Base-by-base conservation (phyloP, 92 coral and sea anemone species). In the Blastomussa wellsi region DNA sequence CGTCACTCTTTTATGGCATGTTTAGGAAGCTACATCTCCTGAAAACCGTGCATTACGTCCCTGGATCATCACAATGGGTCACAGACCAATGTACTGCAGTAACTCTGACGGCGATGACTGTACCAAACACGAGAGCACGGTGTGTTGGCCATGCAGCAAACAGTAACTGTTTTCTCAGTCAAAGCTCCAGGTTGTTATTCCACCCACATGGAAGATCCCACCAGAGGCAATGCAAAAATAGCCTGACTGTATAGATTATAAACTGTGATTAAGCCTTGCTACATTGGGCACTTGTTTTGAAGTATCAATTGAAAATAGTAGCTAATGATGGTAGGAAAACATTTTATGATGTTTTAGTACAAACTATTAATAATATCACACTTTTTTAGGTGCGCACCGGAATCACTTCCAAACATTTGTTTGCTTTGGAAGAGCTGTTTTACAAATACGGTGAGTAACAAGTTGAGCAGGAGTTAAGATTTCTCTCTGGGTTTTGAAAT, bases 1-100 rank as follows among this genome's bases (percentile, higher is more conserved):
- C 12, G 7, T 44, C 49, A 39, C 49, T 3, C 11, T 44, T 49
- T 41, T 5, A 0, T 72, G 19, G 28, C 35, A 29, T 11, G 31
- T 0, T 26, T 55, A 95, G 98, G 90, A 95, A 68, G 98, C 98
- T 35, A 51, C 93, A 8, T 77, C 94, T 22, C 91, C 92, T 48
- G 91, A 90, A 69, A 95, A 92, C 88, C 93, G 98, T 11, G 92
- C 88, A 49, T 31, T 87, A 59, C 93, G 94, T 39, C 98, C 98
- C 7, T 95, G 98, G 98, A 95, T 95, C 77, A 79, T 95, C 26
- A 87, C 89, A n/a, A 95, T 95, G 98, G 98, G 95, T 22, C 98
- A 95, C 84, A 91, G 98, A 29, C 98, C 98, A 20, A 96, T 96
- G 98, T 96, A 96, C 78, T 95, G 98, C 57, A 90, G 95, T 33